Percentiles rank a stretch among this genome's conserved stretches.
Conservation (phyloP, 64 coral and sea anemone species). For the Actinia tenebrosa region DNA sequence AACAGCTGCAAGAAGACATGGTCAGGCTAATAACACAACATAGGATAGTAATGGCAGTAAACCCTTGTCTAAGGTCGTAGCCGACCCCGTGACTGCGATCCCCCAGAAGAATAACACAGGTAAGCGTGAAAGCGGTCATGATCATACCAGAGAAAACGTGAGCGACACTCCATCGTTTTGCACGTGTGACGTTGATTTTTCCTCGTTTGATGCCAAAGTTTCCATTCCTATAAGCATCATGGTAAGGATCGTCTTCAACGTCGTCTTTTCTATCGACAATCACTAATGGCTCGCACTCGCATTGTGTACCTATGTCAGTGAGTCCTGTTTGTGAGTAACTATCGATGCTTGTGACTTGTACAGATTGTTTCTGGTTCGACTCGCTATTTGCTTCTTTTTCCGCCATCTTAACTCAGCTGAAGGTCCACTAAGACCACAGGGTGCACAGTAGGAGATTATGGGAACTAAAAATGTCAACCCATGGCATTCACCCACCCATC, state of each 20-base stretch:
- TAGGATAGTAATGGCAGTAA: neutral
- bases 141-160: neutral
- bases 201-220: constrained; percentile 14
- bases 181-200: constrained; percentile 14
- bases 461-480: too few species aligned
- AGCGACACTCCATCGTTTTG: constrained; percentile 1
- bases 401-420: neutral
- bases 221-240: constrained; percentile 11
- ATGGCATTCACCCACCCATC: too few species aligned
- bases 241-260: neutral
- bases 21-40: neutral
- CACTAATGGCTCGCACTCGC: neutral
- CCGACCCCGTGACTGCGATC: neutral
- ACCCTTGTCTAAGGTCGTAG: neutral
- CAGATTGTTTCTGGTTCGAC: neutral
- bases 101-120: neutral
- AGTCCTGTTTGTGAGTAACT: neutral
- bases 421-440: neutral
- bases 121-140: neutral
- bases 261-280: neutral
- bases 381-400: neutral
- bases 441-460: neutral
- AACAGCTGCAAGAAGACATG: neutral
- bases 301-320: neutral
- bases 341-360: neutral